Evolutionary conservation across 2,888 invertebrate species (phyloP), one percentile per base, ranked within the genome.

Genomic region (Drosophila neotestacea): DNA sequence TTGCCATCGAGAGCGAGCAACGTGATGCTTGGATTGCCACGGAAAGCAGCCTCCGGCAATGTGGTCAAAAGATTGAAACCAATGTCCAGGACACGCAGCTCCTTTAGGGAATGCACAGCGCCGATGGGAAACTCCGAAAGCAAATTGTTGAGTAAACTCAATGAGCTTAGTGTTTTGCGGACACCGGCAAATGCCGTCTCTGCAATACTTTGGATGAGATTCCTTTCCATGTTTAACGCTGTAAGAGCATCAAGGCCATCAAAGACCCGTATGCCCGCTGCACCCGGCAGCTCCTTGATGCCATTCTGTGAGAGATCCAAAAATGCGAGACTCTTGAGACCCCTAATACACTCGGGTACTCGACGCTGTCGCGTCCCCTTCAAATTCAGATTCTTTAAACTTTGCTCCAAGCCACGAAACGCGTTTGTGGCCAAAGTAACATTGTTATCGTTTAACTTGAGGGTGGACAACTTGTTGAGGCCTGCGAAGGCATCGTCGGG

Each of bases 1-100:
- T 98, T 98, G 50, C 98, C 98, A 90, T 98, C 98, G 81, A 98
- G 94, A 9, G 98, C 98, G 69, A 98, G 92, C 58, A 98, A 93
- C 0, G 98, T 98, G 77, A 98, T 95, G 30, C 96, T 95, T 0
- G 96, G 96, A 92, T 97, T 97, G 61, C 95, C 96, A 68, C 94
- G 92, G 90, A 98, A 98, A 1, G 97, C 96, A 67, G 96, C 94
- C 52, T 94, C 93, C 9, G 98, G 97, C 79, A 98, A 92, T 84
- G 95, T 95, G 48, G 96, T 96, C 73, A 98, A 93, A 78, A 97
- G 94, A 93, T 98, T 98, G 92, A 98, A 98, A 52, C 98, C 98
- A 77, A 98, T 96, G 91, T 98, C 98, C 77, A 98, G 93, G 9
- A 98, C 98, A 92, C 97, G 94, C 61, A 98, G 93, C 92, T 97